Evolutionary conservation across 1,140 invertebrate species (phyloP), one percentile per base, ranked within the genome.

Genomic region (Idris sp.): DNA sequence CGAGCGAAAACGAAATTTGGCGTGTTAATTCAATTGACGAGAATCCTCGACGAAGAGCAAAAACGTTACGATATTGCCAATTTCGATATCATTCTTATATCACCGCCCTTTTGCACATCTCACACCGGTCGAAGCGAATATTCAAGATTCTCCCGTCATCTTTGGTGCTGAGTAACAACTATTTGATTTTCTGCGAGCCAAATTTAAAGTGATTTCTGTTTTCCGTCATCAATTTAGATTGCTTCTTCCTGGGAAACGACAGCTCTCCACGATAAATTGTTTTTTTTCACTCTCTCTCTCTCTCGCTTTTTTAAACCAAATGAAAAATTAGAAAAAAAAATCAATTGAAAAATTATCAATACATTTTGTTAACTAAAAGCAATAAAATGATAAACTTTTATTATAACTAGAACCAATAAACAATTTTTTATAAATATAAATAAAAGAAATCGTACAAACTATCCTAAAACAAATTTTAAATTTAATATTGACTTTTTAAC

Each of bases 11-110:
- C 54, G 54, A 62, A 59, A 67, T 62, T 69, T 33, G 36, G 33
- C 16, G 44, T 51, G 49, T 30, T 64, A 69, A 75, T 64, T 65
- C 72, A 43, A 69, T 75, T 69, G 51, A 43, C 48, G 33, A 48
- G 54, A 59, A 68, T 68, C 22, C 22, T 19, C 46, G 11, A 11
- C 36, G 53, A 44, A 48, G 30, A 38, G 41, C 41, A 38, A 48
- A 31, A 62, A 59, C 41, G 48, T 58, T 43, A 13, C 75, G 76
- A 81, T 78, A 81, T 81, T 81, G 80, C 74, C 80, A 81, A 81
- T 81, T 81, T 81, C 69, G 75, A 77, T 78, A 77, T 81, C 76
- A 79, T 75, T 78, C 76, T 79, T 77, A 78, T 77, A 77, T 76
- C 72, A 62, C 33, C 71, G n/a, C 43, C 77, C 49, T 44, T n/a